These are phyloP conservation scores for Euphydryas editha DNA, from an alignment of 2,888 invertebrate species.

Conservation along the genomic window DNA sequence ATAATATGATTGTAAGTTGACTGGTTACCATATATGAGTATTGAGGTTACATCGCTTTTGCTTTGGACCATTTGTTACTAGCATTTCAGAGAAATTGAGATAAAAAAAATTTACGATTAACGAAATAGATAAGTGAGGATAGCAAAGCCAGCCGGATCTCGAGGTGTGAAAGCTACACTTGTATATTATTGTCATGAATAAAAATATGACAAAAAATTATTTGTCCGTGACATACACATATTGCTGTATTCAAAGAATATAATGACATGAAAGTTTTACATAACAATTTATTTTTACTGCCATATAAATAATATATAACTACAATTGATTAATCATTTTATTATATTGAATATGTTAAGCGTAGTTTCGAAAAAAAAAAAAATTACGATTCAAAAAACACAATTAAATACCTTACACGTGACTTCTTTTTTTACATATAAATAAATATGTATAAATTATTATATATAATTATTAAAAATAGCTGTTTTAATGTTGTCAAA, in stretches of 20 bases:
- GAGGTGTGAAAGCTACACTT: conserved; percentile 13
- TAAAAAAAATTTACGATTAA: conserved; percentile 54
- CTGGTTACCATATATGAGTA: conserved; percentile 1
- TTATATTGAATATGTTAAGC: neutral
- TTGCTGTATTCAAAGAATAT: no score
- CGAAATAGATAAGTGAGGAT: conserved; percentile 52
- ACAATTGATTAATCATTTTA: no score
- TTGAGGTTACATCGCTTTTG: conserved; percentile 12
- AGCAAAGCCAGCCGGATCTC: conserved; percentile 52
- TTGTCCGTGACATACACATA: neutral
- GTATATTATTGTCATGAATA: neutral
- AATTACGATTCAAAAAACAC: neutral
- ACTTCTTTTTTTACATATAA: no score
- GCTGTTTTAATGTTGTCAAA: no score
- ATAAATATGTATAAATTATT: no score
- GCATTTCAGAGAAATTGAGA: conserved; percentile 57
- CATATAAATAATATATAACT: no score
- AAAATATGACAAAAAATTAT: neutral
- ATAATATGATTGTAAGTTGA: neutral
- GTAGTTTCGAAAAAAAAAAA: neutral
- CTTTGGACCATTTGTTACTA: conserved; percentile 28
- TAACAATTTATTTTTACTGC: no score
- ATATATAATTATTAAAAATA: neutral
- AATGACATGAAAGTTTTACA: neutral
- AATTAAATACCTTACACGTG: neutral